Conservation (phyloP, 2,888 invertebrate genomes). For the Agapostemon virescens region DNA sequence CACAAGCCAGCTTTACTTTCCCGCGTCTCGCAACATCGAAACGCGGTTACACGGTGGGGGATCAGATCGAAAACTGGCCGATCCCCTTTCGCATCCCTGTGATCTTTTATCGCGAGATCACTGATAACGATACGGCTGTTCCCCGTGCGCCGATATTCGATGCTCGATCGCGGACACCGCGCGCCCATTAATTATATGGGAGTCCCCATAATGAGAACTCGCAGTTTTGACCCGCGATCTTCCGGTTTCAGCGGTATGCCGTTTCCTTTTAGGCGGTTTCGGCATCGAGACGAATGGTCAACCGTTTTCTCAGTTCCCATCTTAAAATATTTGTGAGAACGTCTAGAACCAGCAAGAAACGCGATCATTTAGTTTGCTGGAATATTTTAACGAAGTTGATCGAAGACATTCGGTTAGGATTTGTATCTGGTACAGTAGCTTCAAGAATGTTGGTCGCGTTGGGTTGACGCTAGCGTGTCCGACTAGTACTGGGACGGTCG, state of each 20-base stretch:
- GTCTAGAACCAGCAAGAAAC: background rate
- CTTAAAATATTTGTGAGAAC: background rate
- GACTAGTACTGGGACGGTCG: too few relatives aligned
- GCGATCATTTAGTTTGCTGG: too few relatives aligned
- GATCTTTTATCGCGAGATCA: conserved; percentile 28
- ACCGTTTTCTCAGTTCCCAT: too few relatives aligned
- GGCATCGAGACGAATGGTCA: too few relatives aligned
- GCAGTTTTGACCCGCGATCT: background rate
- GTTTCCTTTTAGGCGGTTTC: background rate
- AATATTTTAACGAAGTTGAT: too few relatives aligned
- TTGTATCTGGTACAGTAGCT: too few relatives aligned
- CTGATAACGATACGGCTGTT: conserved; percentile 16
- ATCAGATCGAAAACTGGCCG: background rate
- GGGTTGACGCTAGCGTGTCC: too few relatives aligned
- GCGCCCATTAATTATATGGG: conserved; percentile 8
- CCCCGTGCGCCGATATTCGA: conserved; percentile 10
- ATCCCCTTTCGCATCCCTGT: background rate
- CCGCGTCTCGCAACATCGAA: background rate
- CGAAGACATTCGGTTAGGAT: too few relatives aligned
- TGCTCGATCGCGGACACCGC: background rate
- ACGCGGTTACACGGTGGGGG: background rate
- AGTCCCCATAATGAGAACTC: background rate
- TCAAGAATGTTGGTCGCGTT: too few relatives aligned
- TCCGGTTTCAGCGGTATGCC: background rate
- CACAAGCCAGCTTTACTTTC: background rate